Evolutionary conservation across 1,140 invertebrate genomes (phyloP).

Genomic region (Brachionus rotundiformis): DNA sequence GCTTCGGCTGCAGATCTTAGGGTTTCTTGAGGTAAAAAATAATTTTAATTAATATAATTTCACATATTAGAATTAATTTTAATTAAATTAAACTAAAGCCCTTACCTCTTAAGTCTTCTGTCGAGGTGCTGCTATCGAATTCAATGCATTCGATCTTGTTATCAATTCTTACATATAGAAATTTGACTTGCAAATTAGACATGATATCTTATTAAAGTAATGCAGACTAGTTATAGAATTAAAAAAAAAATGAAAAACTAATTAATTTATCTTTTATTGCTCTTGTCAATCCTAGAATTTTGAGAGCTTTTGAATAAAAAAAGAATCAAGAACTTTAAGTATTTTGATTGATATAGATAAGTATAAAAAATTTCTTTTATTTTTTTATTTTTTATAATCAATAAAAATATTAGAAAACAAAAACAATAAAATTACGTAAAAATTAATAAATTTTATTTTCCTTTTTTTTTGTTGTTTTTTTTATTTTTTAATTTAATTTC

Average conservation of each 20-base stretch:
- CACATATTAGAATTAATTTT: neutral
- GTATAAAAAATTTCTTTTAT: neutral
- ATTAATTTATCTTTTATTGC: neutral
- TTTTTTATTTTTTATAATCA: neutral
- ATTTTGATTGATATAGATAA: conserved; percentile 28
- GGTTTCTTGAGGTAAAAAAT: conserved; percentile 1
- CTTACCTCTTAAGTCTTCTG: conserved; percentile 35
- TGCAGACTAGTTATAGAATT: neutral
- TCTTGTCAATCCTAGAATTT: neutral
- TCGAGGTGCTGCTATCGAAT: neutral
- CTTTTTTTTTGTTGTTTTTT: too few relatives aligned
- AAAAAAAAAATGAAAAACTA: neutral
- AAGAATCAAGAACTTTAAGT: neutral
- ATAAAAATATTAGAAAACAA: neutral
- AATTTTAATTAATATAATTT: too few relatives aligned
- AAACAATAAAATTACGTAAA: conserved; percentile 34
- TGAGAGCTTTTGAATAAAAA: neutral
- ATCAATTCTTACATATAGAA: conserved; percentile 39
- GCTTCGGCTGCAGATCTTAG: conserved; percentile 29
- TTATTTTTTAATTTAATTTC: conserved; percentile 14
- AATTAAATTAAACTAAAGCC: neutral
- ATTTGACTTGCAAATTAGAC: neutral
- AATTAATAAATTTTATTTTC: conserved; percentile 9
- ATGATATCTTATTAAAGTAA: neutral
- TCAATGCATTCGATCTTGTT: conserved; percentile 45